Conservation (phyloP, 2,797 vertebrate genomes). For the Oreochromis mossambicus region DNA sequence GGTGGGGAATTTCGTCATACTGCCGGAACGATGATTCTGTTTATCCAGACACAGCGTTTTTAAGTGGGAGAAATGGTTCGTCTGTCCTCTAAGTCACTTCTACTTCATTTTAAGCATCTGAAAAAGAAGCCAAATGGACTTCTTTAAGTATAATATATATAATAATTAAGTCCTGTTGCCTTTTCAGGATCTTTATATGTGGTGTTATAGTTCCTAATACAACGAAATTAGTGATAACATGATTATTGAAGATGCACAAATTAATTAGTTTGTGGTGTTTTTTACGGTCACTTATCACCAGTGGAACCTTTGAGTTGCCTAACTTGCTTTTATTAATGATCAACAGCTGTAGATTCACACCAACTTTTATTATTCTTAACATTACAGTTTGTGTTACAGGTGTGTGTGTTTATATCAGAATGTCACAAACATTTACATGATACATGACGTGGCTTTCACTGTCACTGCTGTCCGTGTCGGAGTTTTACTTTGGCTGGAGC, state of each 20-base stretch:
- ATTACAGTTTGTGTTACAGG: background rate
- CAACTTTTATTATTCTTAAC: background rate
- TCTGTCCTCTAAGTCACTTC: background rate
- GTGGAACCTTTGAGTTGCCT: background rate
- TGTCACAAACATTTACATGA: background rate
- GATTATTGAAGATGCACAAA: background rate
- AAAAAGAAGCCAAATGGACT: background rate
- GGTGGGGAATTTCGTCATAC: accelerated
- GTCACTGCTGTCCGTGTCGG: accelerated
- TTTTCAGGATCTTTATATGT: background rate
- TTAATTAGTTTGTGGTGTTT: accelerated
- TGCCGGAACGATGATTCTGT: background rate
- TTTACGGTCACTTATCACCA: background rate
- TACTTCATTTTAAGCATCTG: background rate
- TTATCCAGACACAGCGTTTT: background rate
- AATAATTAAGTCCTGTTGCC: background rate
- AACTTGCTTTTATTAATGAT: background rate
- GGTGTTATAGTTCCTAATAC: background rate
- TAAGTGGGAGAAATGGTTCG: background rate
- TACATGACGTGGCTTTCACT: background rate
- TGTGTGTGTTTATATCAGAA: background rate
- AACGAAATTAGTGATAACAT: accelerated
- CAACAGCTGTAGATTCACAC: background rate
- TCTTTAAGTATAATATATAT: too few relatives aligned
- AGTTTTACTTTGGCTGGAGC: background rate